These are phyloP conservation scores for Rhadina sibilatrix DNA, from an alignment of 2,113 vertebrate species.

Conservation along the genomic window DNA sequence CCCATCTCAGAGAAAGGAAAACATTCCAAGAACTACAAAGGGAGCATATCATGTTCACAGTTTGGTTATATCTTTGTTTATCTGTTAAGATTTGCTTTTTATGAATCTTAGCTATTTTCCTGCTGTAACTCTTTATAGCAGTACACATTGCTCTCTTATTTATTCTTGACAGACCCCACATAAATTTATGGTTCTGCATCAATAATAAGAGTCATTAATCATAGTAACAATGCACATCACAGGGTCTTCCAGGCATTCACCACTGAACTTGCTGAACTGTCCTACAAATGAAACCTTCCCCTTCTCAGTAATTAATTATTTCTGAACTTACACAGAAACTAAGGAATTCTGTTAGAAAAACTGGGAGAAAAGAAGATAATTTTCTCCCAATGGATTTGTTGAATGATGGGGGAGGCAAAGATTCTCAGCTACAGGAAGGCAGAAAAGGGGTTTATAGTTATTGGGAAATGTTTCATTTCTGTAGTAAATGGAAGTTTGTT, in stretches of 20 bases:
- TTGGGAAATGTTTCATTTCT: background rate
- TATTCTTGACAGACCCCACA: background rate
- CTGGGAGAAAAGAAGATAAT: background rate
- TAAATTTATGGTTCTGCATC: conserved; percentile 15
- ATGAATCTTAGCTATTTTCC: background rate
- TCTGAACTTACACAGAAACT: background rate
- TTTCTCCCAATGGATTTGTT: background rate
- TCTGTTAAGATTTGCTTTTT: background rate
- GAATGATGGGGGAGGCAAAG: background rate
- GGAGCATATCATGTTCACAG: background rate
- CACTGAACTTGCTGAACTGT: background rate
- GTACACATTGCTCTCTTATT: background rate
- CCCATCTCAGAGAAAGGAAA: background rate
- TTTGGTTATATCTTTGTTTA: background rate
- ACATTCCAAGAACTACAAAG: background rate
- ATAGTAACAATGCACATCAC: background rate
- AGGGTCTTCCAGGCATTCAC: background rate
- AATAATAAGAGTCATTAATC: conserved; percentile 39
- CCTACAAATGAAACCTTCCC: background rate
- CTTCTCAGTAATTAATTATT: background rate
- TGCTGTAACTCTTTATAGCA: background rate
- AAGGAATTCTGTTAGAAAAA: background rate
- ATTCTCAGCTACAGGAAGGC: background rate
- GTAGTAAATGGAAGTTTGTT: background rate
- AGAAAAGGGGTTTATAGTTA: background rate